These are phyloP conservation scores for Phalacrocorax pelagicus DNA, from an alignment of 2,113 vertebrate species.

Conservation along the genomic window DNA sequence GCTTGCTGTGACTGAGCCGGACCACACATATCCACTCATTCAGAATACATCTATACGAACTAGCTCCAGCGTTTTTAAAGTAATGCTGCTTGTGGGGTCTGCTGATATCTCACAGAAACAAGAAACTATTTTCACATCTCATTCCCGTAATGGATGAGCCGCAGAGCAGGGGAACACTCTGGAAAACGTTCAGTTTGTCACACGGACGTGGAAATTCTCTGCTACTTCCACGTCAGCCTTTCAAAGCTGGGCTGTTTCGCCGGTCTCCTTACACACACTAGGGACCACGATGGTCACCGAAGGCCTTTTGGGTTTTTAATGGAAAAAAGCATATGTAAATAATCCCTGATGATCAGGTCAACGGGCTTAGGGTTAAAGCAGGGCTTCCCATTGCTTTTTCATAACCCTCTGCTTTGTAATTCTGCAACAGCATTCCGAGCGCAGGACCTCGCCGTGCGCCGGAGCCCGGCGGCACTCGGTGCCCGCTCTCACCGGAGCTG, in stretches of 20 bases:
- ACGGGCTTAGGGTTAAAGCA: background rate
- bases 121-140: slow-evolving; percentile 36
- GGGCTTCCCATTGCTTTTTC: background rate
- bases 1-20: background rate
- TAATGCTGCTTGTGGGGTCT: slow-evolving; percentile 55
- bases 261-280: background rate
- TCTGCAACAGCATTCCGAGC: background rate
- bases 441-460: background rate
- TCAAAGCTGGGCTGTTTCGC: background rate
- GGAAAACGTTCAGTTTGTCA: background rate
- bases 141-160: slow-evolving; percentile 3
- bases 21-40: slow-evolving; percentile 34
- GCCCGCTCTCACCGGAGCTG: rapidly evolving
- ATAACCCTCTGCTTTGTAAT: background rate
- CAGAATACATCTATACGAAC: slow-evolving; percentile 1
- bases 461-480: background rate
- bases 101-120: slow-evolving; percentile 35
- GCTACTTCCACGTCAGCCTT: background rate
- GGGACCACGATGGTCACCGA: background rate
- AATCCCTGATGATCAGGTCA: background rate
- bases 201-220: background rate
- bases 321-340: background rate
- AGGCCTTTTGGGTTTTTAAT: background rate
- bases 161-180: background rate
- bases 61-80: background rate